A percentile compares a stretch with the other conserved stretches of the same genome.
These are phyloP conservation scores for Sorex fumeus DNA, from an alignment of 2,113 vertebrate species.

Conservation along the genomic window DNA sequence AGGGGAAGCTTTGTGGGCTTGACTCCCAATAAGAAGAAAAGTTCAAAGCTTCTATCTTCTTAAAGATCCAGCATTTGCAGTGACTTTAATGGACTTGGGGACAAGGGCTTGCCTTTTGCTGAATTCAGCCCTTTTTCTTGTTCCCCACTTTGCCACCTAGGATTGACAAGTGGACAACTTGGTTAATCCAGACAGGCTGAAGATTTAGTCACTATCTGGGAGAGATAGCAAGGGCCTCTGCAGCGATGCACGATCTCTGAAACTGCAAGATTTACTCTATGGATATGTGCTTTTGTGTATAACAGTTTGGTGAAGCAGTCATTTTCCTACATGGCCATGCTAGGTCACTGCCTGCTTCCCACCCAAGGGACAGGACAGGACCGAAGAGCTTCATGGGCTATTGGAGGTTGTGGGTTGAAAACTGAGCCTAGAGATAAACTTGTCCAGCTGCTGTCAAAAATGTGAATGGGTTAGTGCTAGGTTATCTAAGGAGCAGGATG, in stretches of 20 bases:
- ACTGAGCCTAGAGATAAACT: slow-evolving; percentile 24
- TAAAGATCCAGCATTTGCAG: slow-evolving; percentile 92
- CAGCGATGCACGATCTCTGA: slow-evolving; percentile 42
- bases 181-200: slow-evolving; percentile 28
- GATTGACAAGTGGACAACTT: slow-evolving; percentile 40
- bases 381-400: slow-evolving; percentile 3
- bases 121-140: not conserved
- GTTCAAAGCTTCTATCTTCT: slow-evolving; percentile 90
- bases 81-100: slow-evolving; percentile 89
- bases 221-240: slow-evolving; percentile 25
- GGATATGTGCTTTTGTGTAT: slow-evolving; percentile 34
- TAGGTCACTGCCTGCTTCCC: slow-evolving; percentile 44
- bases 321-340: slow-evolving; percentile 55
- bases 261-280: slow-evolving; percentile 36
- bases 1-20: slow-evolving; percentile 87
- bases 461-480: slow-evolving; percentile 74
- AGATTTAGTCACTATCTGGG: slow-evolving; percentile 51
- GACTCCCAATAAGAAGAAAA: slow-evolving; percentile 93
- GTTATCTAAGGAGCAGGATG: slow-evolving; percentile 32
- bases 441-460: slow-evolving; percentile 41
- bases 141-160: not conserved
- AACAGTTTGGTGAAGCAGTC: slow-evolving; percentile 23
- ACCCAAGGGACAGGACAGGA: not conserved
- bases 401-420: slow-evolving; percentile 62
- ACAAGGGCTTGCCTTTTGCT: slow-evolving; percentile 40